A percentile compares a stretch with the other conserved stretches of the same genome.
These are phyloP conservation scores for Motacilla alba DNA, from an alignment of 2,113 vertebrate species.

Conservation along the genomic window DNA sequence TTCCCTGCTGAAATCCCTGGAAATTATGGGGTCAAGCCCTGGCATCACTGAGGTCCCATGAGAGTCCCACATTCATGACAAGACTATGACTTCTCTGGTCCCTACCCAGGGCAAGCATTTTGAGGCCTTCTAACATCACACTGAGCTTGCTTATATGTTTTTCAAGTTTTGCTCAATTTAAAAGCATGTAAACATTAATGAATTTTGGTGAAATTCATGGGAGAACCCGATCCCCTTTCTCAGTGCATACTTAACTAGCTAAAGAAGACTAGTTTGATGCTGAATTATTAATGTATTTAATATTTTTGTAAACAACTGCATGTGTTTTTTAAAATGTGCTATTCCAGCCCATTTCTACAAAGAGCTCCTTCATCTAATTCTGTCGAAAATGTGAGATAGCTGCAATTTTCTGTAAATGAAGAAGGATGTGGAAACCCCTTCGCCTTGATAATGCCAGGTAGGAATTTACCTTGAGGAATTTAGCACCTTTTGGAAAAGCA, in stretches of 20 bases:
- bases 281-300: background rate
- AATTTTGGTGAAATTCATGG: background rate
- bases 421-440: background rate
- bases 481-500: background rate
- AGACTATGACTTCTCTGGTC: background rate
- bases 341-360: background rate
- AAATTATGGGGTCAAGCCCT: background rate
- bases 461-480: background rate
- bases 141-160: background rate
- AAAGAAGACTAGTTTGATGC: background rate
- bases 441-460: background rate
- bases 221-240: background rate
- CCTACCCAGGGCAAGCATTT: background rate
- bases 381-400: background rate
- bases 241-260: background rate
- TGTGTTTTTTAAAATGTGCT: background rate
- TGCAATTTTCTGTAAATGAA: background rate
- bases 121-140: background rate
- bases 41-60: background rate
- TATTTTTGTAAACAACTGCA: background rate
- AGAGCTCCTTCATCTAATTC: background rate
- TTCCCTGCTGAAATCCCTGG: background rate
- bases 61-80: background rate
- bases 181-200: background rate
- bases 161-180: background rate